These are phyloP conservation scores for Hylyphantes graminicola DNA, from an alignment of 1,140 invertebrate species.

Conservation along the genomic window DNA sequence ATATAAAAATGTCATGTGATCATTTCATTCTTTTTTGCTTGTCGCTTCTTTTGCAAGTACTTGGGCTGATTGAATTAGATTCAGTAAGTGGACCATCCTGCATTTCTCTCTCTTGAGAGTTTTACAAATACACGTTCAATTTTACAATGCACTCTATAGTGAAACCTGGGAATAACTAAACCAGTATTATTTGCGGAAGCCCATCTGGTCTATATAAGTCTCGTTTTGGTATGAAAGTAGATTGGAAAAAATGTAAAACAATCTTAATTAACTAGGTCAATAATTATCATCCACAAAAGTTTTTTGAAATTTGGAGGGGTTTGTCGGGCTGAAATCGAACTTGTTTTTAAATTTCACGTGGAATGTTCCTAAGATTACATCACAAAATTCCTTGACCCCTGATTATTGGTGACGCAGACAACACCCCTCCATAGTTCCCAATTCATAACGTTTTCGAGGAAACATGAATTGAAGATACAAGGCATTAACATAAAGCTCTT, in stretches of 20 bases:
- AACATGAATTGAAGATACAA: too few relatives aligned
- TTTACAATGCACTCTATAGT: neutral
- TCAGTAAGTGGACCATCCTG: conserved; percentile 18
- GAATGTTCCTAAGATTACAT: too few relatives aligned
- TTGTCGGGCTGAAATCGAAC: too few relatives aligned
- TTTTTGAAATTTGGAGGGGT: too few relatives aligned
- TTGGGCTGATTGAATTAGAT: conserved; percentile 48
- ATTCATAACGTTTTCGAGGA: too few relatives aligned
- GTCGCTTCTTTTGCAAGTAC: conserved; percentile 30
- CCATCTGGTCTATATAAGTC: neutral
- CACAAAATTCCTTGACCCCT: too few relatives aligned
- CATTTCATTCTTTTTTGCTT: neutral
- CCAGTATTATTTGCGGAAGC: neutral
- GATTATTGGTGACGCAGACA: too few relatives aligned
- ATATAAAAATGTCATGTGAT: conserved; percentile 41
- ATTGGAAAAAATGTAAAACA: neutral
- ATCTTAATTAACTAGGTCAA: neutral
- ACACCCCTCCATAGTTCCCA: too few relatives aligned
- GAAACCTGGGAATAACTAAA: neutral
- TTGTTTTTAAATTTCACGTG: too few relatives aligned
- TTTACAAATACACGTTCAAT: neutral
- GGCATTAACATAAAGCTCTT: too few relatives aligned
- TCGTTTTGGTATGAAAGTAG: neutral
- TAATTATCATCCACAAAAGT: too few relatives aligned
- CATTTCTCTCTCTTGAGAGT: neutral